Evolutionary conservation across 2,888 invertebrate species (phyloP).

Genomic region (Nephrotoma flavescens): DNA sequence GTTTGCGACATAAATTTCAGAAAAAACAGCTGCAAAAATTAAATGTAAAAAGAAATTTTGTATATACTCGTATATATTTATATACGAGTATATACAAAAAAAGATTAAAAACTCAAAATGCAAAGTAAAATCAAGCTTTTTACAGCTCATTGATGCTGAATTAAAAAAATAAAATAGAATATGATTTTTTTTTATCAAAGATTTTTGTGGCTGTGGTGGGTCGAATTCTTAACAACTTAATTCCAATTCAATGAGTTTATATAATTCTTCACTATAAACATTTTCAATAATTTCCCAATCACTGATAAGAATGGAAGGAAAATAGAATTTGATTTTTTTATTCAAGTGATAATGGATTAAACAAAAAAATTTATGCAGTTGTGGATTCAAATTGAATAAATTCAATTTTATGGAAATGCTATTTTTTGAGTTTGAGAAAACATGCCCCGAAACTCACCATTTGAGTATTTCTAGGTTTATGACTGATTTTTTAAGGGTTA

Average conservation of each 20-base stretch:
- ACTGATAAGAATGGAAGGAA: background rate
- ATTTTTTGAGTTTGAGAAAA: too few relatives aligned
- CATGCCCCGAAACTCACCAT: too few relatives aligned
- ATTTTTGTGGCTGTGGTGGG: background rate
- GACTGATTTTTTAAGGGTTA: too few relatives aligned
- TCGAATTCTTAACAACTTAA: background rate
- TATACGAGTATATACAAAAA: background rate
- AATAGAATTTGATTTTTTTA: background rate
- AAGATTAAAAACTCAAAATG: background rate
- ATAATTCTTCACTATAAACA: background rate
- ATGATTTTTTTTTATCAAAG: background rate
- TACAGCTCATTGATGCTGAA: background rate
- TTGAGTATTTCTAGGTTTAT: too few relatives aligned
- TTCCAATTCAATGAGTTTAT: background rate
- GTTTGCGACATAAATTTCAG: background rate
- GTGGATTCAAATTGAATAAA: background rate
- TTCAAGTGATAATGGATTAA: background rate
- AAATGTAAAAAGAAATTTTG: background rate
- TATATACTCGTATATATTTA: background rate
- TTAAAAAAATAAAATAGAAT: background rate
- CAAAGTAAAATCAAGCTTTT: background rate
- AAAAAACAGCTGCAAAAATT: background rate
- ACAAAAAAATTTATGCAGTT: background rate
- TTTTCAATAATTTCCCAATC: background rate
- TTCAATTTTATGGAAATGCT: background rate